These are phyloP conservation scores for Aurelia aurita DNA, from an alignment of 30 jellyfish, hydroid and myxozoan species.

Conservation along the genomic window DNA sequence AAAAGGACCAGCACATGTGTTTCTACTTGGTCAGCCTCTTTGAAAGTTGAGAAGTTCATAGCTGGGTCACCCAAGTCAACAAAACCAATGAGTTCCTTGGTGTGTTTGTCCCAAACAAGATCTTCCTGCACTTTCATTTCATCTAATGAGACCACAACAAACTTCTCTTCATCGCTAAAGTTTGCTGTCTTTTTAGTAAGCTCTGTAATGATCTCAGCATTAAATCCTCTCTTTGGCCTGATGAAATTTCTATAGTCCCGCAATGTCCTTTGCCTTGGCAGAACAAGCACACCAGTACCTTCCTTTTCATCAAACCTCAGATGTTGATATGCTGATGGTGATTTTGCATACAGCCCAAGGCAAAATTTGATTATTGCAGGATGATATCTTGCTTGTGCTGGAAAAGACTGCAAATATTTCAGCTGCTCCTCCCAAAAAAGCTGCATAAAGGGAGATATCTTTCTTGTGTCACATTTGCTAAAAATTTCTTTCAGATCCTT, in stretches of 20 bases:
- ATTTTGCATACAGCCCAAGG: slow-evolving; percentile 24
- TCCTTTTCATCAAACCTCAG: neutral
- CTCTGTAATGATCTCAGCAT: slow-evolving; percentile 62
- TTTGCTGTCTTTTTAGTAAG: slow-evolving; percentile 6
- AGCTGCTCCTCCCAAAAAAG: slow-evolving; percentile 24
- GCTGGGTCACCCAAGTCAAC: slow-evolving; percentile 75
- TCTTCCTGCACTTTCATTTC: slow-evolving; percentile 70
- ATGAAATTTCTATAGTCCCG: slow-evolving; percentile 14
- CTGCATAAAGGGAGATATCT: slow-evolving; percentile 19
- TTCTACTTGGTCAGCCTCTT: slow-evolving; percentile 57
- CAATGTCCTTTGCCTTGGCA: slow-evolving; percentile 32
- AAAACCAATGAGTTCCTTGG: slow-evolving; percentile 72
- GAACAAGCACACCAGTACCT: slow-evolving; percentile 36
- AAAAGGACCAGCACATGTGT: slow-evolving; percentile 65
- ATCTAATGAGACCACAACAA: slow-evolving; percentile 13
- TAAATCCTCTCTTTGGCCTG: slow-evolving; percentile 45
- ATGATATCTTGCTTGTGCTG: slow-evolving; percentile 17
- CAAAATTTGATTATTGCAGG: slow-evolving; percentile 16
- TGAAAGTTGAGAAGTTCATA: slow-evolving; percentile 41
- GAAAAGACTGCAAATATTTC: neutral
- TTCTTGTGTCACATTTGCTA: neutral
- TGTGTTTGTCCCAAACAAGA: slow-evolving; percentile 82
- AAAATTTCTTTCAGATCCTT: slow-evolving; percentile 5
- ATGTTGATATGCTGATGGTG: slow-evolving; percentile 26
- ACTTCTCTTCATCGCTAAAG: slow-evolving; percentile 28